Evolutionary conservation across 2,888 invertebrate genomes (phyloP), one percentile per base, ranked within the genome.

Genomic region (Geophilus truncorum): DNA sequence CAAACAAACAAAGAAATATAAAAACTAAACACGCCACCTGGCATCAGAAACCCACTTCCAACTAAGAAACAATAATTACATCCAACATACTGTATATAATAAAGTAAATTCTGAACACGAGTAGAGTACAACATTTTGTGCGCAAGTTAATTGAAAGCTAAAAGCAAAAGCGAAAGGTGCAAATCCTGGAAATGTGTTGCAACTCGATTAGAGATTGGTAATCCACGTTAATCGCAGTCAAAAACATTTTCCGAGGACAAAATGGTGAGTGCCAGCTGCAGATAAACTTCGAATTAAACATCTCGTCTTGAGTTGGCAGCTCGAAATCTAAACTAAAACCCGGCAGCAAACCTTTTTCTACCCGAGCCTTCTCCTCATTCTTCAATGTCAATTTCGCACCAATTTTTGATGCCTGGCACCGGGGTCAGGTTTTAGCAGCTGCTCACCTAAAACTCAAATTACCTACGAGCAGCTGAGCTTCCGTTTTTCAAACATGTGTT

Each of bases 381-480:
- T 70, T 70, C 70, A 70, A 70, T 70, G 70, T 70, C 70, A 70
- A 70, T 70, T 70, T 28, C 70, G 25, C 7, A 28, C 70, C 70
- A 70, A 70, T 70, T 70, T 70, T 70, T 70, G 70, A 70, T 28
- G 70, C 28, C 70, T 70, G 25, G n/a, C 10, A 28, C 12, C 28
- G 12, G 70, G 70, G 70, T 70, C 23, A 28, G 70, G 4, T 70
- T 70, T 70, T 70, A 70, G 25, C 70, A 70, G 70, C 70, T 70
- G 70, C 25, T 70, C 51, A 28, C 70, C 70, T 28, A 70, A 70
- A 70, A 70, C 70, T 70, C 28, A 70, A 70, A 70, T 70, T 70
- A 70, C 70, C 25, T 3, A 10, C 70, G n/a, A 70, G 25, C 70
- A 28, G 70, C 70, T 70, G 70, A 28, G 23, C 70, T 70, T 70